Evolutionary conservation across 1,140 invertebrate species (phyloP).

Genomic region (Dendrolimus kikuchii): DNA sequence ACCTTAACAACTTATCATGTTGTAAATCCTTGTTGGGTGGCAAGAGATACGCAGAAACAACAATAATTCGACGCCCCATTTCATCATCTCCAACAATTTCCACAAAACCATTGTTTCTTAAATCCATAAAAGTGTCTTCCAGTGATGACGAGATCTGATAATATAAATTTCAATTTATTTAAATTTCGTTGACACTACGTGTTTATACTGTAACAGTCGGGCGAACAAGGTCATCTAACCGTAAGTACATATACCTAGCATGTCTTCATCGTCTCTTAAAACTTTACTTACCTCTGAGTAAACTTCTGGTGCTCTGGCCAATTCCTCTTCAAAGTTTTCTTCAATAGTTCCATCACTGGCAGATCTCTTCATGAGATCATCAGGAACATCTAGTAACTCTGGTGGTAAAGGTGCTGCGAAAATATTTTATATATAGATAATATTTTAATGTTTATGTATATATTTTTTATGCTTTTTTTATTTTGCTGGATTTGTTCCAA

Average conservation of each 20-base stretch:
- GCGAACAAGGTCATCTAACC: no score
- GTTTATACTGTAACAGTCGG: no score
- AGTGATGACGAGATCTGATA: constrained; percentile 35
- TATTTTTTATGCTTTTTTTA: no score
- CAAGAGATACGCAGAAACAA: constrained; percentile 94
- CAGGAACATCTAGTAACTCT: constrained; percentile 46
- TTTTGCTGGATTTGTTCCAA: no score
- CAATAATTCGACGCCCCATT: constrained; percentile 93
- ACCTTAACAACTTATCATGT: constrained; percentile 89
- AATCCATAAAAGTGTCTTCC: constrained; percentile 74
- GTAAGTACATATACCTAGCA: no score
- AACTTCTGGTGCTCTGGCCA: constrained; percentile 69
- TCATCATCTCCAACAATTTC: constrained; percentile 94
- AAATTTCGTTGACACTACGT: no score
- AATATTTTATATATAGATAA: neutral
- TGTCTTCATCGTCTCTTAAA: neutral
- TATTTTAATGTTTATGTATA: no score
- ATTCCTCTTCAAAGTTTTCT: constrained; percentile 94
- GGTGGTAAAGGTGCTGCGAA: constrained; percentile 41
- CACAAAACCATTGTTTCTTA: constrained; percentile 87
- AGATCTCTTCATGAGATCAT: constrained; percentile 82
- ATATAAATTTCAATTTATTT: neutral
- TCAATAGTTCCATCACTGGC: constrained; percentile 91
- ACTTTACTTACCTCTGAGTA: constrained; percentile 46
- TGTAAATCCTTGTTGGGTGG: constrained; percentile 90